These are phyloP conservation scores for Melinaea menophilus DNA, from an alignment of 2,888 invertebrate genomes.

Conservation along the genomic window DNA sequence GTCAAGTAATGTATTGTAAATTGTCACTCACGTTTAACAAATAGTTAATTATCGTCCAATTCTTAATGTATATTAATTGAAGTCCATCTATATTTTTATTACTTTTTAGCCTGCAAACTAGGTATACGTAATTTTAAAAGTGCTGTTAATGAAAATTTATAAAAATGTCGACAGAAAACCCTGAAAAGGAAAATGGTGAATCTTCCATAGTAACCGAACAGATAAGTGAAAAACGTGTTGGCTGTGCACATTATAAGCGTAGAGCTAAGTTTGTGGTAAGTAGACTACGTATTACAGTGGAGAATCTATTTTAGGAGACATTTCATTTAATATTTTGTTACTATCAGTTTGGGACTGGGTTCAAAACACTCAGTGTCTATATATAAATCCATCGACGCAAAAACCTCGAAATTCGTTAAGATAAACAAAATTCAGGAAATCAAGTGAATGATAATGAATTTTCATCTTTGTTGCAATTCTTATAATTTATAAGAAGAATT, in stretches of 20 bases:
- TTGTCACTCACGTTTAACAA: constrained; percentile 33
- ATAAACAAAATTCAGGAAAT: constrained; percentile 46
- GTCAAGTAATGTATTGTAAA: constrained; percentile 17
- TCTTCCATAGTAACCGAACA: constrained; percentile 41
- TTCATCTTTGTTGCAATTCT: constrained; percentile 12
- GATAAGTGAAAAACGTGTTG: constrained; percentile 73
- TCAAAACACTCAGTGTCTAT: constrained; percentile 49
- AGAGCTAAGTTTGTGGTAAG: constrained; percentile 92
- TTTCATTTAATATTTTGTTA: no score
- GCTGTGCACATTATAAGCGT: constrained; percentile 90
- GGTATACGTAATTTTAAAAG: constrained; percentile 17
- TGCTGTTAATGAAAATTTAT: constrained; percentile 21
- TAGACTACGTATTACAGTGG: constrained; percentile 27
- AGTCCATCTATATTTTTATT: constrained; percentile 21
- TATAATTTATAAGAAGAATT: no score
- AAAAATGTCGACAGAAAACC: constrained; percentile 58
- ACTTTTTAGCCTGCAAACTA: constrained; percentile 23
- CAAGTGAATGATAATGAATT: constrained; percentile 61
- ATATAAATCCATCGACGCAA: constrained; percentile 53
- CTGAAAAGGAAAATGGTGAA: constrained; percentile 46
- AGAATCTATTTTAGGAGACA: no score
- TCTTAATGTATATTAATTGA: constrained; percentile 31
- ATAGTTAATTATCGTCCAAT: constrained; percentile 34
- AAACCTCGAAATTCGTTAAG: constrained; percentile 40
- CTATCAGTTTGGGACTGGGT: constrained; percentile 27